Base-by-base conservation (phyloP, 2,113 vertebrate genomes). In the Oreochromis niloticus region DNA sequence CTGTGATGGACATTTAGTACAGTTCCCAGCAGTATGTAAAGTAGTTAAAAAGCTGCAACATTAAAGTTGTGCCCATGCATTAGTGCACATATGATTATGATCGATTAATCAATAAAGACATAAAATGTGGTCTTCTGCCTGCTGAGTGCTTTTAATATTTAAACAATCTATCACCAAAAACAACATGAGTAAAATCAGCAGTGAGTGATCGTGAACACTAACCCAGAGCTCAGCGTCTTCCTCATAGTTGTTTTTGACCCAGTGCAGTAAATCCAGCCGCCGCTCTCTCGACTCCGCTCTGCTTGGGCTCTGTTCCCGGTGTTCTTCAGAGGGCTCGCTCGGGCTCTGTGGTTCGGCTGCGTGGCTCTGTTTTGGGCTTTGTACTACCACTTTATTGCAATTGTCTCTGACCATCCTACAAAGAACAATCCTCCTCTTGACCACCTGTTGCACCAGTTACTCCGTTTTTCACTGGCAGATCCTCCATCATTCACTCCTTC, bases 351-450 rank as follows among this genome's bases (percentile, higher is more conserved):
- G 55, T 43, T 89, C 89, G 4, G 83, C 79, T 52, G 61, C 4
- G 3, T 3, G 3, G 36, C 79, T 90, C 59, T 52, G 87, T 55
- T 84, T 81, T 14, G 8, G 71, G 85, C 75, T 92, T 19, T 80
- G 80, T 34, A 36, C 82, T 55, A 32, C 48, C 61, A 79, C 79
- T 59, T 57, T 86, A 17, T 71, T 56, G 7, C 71, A 61, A 61
- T 89, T 82, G 52, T 92, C 93, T 88, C 73, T 93, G 91, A 95
- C 92, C 95, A 96, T 95, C 86, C 94, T 95, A 95, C 56, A 89
- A 82, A 39, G 56, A 75, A 88, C 52, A 84, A 54, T 66, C 88
- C 61, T 80, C 73, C 8, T 43, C 83, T 79, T 39, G 88, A 46
- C 13, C 34, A 2, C 73, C 83, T 41, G 57, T 57, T 85, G 84